These are phyloP conservation scores for Hylomyscus alleni DNA, from an alignment of 2,797 vertebrate genomes.

Conservation along the genomic window DNA sequence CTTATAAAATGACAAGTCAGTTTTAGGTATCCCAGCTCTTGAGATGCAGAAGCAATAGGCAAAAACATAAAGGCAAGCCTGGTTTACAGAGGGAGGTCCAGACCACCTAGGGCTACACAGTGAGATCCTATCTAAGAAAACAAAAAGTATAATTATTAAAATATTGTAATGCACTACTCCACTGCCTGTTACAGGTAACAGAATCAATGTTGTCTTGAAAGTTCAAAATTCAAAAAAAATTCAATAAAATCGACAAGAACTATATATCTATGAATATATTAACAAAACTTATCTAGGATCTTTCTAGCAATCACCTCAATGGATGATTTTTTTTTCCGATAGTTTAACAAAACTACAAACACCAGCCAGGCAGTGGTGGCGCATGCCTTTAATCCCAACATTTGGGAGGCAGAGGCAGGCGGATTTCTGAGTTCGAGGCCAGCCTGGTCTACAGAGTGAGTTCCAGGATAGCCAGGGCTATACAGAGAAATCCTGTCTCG, in stretches of 20 bases:
- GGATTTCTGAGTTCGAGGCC: too few species aligned
- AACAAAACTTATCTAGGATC: not conserved
- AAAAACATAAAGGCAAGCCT: not conserved
- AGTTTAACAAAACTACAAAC: not conserved
- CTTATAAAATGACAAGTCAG: not conserved
- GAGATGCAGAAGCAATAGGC: not conserved
- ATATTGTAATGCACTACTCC: not conserved
- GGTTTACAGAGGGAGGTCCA: not conserved
- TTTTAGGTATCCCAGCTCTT: not conserved
- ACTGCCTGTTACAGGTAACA: not conserved
- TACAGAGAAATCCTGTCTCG: too few species aligned
- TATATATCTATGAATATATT: not conserved
- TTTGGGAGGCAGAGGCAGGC: too few species aligned
- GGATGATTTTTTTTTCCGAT: not conserved
- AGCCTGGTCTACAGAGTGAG: too few species aligned
- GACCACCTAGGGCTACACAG: not conserved
- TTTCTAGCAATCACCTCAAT: not conserved
- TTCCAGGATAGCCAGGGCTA: too few species aligned
- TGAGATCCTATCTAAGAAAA: not conserved
- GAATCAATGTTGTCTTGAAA: not conserved
- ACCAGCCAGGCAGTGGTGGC: too few species aligned
- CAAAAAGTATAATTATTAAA: not conserved
- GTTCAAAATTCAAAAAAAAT: constrained; percentile 28
- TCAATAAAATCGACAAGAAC: not conserved
- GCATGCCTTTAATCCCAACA: too few species aligned